phyloP scores from a whole-genome alignment of 2,113 vertebrate species.

The Engystomops pustulosus region DNA sequence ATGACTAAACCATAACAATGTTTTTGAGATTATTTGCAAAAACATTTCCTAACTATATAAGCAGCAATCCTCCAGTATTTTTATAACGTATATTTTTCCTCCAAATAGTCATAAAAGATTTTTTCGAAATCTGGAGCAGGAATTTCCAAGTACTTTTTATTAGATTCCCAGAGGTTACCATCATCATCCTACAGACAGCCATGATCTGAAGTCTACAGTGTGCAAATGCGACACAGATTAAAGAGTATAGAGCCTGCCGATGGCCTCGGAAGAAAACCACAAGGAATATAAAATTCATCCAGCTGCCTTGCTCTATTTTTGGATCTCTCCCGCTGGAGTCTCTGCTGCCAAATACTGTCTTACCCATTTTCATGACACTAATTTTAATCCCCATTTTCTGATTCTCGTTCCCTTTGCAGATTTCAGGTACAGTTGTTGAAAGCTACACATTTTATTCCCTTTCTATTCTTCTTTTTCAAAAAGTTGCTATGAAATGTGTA shows the following conservation, averaged over 20 bases:
- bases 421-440: not conserved
- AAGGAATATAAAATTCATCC: not conserved
- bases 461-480: not conserved
- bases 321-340: not conserved
- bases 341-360: not conserved
- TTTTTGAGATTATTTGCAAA: not conserved
- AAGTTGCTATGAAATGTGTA: not conserved
- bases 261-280: not conserved
- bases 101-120: too few relatives aligned
- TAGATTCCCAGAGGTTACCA: not conserved
- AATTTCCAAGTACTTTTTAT: not conserved
- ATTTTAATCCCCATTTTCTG: not conserved
- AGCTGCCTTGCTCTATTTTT: constrained; percentile 12
- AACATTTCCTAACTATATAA: not conserved
- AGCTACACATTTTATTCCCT: not conserved
- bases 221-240: not conserved
- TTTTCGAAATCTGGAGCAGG: not conserved
- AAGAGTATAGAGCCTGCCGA: not conserved
- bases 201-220: not conserved
- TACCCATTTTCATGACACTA: constrained; percentile 14
- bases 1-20: too few relatives aligned
- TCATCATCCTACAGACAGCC: not conserved
- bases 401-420: not conserved
- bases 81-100: too few relatives aligned
- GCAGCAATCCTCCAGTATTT: not conserved